A percentile compares a stretch with the other conserved stretches of the same genome.
These are phyloP conservation scores for Urocitellus parryii DNA, from an alignment of 2,113 vertebrate genomes.

Conservation along the genomic window DNA sequence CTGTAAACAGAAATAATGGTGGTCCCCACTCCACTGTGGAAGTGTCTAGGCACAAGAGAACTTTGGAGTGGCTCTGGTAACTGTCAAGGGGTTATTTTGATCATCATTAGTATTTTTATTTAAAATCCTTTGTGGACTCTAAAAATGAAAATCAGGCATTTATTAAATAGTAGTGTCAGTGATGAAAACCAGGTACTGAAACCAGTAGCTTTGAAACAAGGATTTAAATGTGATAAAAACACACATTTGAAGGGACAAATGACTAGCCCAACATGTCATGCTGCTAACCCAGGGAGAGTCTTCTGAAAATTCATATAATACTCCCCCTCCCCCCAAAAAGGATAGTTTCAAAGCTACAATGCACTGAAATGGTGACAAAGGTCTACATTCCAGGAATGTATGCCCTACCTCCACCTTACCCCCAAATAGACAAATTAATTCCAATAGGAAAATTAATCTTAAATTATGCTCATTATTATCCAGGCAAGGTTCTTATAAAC, in stretches of 20 bases:
- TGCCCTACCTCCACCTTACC: not conserved
- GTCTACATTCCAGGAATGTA: not conserved
- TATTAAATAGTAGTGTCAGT: not conserved
- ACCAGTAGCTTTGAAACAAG: not conserved
- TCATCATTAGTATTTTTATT: not conserved
- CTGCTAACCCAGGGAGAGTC: not conserved
- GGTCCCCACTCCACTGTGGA: too few relatives aligned
- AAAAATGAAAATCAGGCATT: not conserved
- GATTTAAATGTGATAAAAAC: not conserved
- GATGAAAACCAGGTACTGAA: not conserved
- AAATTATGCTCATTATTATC: not conserved
- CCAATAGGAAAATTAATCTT: not conserved
- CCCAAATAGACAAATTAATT: not conserved
- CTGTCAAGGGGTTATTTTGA: not conserved
- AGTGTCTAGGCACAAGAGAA: not conserved
- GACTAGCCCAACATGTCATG: not conserved
- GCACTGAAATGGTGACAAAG: not conserved
- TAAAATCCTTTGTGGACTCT: constrained; percentile 24
- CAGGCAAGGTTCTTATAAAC: not conserved
- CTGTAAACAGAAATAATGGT: not conserved
- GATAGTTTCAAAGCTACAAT: not conserved
- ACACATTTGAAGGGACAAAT: not conserved
- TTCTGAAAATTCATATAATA: not conserved
- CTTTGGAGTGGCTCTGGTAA: not conserved
- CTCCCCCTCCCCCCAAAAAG: not conserved